These are phyloP conservation scores for Thalassoma bifasciatum DNA, from an alignment of 2,113 vertebrate species.

Conservation along the genomic window DNA sequence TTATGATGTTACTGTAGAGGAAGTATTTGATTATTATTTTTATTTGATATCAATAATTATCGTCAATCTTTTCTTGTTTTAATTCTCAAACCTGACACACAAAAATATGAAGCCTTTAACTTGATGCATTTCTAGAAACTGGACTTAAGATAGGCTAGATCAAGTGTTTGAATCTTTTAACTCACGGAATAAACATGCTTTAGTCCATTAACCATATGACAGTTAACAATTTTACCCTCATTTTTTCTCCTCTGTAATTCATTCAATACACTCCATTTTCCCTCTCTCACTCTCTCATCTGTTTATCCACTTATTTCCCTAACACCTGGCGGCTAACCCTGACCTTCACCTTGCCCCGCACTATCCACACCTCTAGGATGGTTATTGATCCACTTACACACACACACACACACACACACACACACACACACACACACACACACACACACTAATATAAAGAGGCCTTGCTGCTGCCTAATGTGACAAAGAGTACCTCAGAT, in stretches of 20 bases:
- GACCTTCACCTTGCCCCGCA: constrained; percentile 67
- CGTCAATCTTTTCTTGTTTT: too few relatives aligned
- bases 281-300: constrained; percentile 56
- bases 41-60: too few relatives aligned
- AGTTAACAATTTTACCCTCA: neutral
- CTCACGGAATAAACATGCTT: neutral
- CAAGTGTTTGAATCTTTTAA: too few relatives aligned
- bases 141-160: too few relatives aligned
- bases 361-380: constrained; percentile 67
- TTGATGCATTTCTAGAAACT: too few relatives aligned
- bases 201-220: neutral
- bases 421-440: too few relatives aligned
- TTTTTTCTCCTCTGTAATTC: constrained; percentile 32
- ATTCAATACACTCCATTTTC: constrained; percentile 43
- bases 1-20: too few relatives aligned
- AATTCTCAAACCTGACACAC: too few relatives aligned
- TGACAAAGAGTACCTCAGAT: constrained; percentile 59
- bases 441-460: too few relatives aligned
- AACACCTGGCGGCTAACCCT: constrained; percentile 58
- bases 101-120: too few relatives aligned
- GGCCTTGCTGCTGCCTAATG: constrained; percentile 57
- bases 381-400: constrained; percentile 65
- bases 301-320: constrained; percentile 76
- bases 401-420: constrained; percentile 16
- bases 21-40: too few relatives aligned